A percentile compares a stretch with the other conserved stretches of the same genome.
phyloP scores from a whole-genome alignment of 2,113 vertebrate genomes.

The Dolichotis patagonum region DNA sequence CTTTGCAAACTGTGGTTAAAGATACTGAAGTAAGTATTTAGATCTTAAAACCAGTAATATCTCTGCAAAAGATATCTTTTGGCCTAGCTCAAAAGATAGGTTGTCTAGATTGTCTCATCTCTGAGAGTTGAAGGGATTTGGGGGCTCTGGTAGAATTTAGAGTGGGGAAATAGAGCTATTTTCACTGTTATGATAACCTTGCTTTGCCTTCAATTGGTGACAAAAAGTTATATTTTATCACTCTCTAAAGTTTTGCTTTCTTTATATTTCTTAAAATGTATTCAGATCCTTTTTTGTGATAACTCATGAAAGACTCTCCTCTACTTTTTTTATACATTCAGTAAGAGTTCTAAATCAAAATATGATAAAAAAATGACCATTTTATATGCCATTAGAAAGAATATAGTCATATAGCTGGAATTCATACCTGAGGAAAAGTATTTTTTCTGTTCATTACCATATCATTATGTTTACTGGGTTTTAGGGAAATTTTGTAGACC shows the following conservation, averaged over 20 bases:
- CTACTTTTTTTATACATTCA: neutral
- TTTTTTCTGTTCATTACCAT: neutral
- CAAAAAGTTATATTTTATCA: neutral
- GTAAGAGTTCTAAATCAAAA: neutral
- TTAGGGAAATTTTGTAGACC: neutral
- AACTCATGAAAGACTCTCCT: neutral
- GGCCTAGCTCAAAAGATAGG: neutral
- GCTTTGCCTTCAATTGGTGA: neutral
- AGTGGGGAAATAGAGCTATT: neutral
- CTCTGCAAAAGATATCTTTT: constrained; percentile 34
- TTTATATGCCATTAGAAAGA: neutral
- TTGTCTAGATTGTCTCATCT: constrained; percentile 7
- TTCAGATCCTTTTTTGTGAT: neutral
- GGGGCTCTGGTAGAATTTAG: neutral
- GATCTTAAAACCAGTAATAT: neutral
- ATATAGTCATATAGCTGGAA: neutral
- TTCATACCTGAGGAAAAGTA: neutral
- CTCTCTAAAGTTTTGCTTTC: neutral
- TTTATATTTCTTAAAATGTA: neutral
- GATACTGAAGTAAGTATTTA: neutral
- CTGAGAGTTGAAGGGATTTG: neutral
- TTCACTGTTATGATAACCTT: neutral
- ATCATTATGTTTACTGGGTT: neutral
- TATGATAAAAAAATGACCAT: neutral
- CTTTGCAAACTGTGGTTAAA: constrained; percentile 31